Base-by-base conservation (phyloP, 2,113 vertebrate species). In the Mesitornis unicolor region DNA sequence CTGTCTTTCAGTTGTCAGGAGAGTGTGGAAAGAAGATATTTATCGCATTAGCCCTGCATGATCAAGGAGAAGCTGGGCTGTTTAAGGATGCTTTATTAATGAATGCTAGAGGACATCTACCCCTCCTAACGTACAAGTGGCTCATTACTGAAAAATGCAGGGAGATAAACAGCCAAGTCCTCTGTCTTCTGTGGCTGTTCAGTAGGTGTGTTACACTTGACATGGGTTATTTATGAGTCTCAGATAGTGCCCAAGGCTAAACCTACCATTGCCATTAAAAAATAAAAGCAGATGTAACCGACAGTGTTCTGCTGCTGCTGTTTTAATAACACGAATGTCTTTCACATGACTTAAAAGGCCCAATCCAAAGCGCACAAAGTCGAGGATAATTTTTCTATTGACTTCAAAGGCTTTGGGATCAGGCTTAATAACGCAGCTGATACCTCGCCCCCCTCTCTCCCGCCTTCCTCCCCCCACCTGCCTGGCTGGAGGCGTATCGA, bases 61-160 rank as follows among this genome's bases (percentile, higher is more conserved):
- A 91, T 96, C 91, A 94, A 96, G 96, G 94, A 96, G 89, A 89
- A 94, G 91, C 70, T 82, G 42, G 81, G 84, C 84, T 93, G 76
- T 85, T 94, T 96, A 79, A 86, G 93, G 91, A 93, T 95, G 91
- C 94, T 96, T 97, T 96, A 97, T 96, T 94, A 97, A 97, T 96
- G 95, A 95, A 91, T 84, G 91, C 95, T 94, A 89, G 93, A 96
- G 95, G 93, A 96, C 94, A 96, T 96, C 94, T 61, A 93, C 95
- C 94, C 90, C 95, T 96, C 93, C 93, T 91, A 94, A 94, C 0
- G 19, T 77, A 85, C 63, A 28, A 91, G 91, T 69, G 87, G 89
- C 91, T 96, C 2, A 59, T 91, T 90, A 87, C 95, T 94, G 90
- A 97, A 95, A 96, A 97, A 95, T 94, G 93, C 93, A 95, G 83